These are phyloP conservation scores for Actenoides hombroni DNA, from an alignment of 2,113 vertebrate species.

Conservation along the genomic window DNA sequence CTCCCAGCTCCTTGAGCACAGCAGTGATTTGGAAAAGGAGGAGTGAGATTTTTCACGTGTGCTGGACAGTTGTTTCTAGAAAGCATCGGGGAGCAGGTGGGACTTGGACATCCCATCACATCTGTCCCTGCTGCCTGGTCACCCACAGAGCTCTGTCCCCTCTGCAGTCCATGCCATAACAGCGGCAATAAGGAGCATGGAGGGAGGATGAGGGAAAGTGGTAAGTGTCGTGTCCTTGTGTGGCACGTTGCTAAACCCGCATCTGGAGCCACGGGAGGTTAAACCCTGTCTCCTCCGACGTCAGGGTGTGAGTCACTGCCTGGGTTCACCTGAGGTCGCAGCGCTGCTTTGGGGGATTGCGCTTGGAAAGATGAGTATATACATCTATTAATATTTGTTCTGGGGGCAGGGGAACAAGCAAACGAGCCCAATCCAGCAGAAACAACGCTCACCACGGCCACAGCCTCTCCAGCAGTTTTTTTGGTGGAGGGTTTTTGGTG, in stretches of 20 bases:
- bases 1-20: not conserved
- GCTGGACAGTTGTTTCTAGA: not conserved
- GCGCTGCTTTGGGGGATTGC: not conserved
- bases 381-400: not conserved
- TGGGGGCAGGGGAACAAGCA: not conserved
- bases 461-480: not conserved
- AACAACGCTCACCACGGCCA: not conserved
- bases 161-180: accelerated
- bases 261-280: not conserved
- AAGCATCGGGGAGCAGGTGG: not conserved
- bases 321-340: accelerated
- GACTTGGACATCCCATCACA: not conserved
- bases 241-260: not conserved
- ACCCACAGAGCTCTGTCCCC: accelerated
- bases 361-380: not conserved
- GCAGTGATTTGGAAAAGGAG: not conserved
- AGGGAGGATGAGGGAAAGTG: not conserved
- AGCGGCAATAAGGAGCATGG: accelerated
- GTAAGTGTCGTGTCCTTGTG: accelerated
- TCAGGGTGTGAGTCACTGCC: not conserved
- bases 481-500: not conserved
- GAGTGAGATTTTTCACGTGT: accelerated
- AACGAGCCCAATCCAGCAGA: not conserved
- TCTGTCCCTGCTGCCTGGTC: not conserved
- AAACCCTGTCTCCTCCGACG: not conserved